Conservation (phyloP, 2,797 vertebrate genomes). For the Sebastes trivittatus region DNA sequence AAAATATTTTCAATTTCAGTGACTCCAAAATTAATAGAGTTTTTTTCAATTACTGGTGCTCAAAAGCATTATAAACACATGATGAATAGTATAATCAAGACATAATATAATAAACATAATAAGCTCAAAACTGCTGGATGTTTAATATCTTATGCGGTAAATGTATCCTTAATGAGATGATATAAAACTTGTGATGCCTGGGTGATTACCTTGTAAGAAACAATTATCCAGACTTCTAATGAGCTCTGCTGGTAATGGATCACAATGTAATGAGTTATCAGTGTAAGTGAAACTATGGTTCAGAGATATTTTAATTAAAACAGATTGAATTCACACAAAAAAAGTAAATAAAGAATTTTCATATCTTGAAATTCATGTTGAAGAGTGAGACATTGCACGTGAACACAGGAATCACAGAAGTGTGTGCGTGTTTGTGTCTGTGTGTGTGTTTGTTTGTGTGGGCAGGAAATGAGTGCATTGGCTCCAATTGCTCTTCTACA, state of each 20-base stretch:
- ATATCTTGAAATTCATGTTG: neutral
- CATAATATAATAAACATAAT: conserved; percentile 2
- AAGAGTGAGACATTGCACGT: neutral
- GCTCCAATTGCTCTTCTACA: neutral
- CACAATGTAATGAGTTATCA: neutral
- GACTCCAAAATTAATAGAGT: too few species aligned
- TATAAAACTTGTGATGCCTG: neutral
- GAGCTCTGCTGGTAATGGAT: neutral
- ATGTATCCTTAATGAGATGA: neutral
- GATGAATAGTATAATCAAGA: neutral
- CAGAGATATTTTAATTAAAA: neutral
- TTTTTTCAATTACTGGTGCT: neutral
- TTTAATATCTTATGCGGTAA: neutral
- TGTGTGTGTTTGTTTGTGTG: neutral
- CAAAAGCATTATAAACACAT: neutral
- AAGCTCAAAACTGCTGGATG: neutral
- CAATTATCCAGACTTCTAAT: neutral
- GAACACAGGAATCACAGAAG: neutral
- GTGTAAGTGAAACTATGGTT: neutral
- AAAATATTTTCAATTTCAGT: too few species aligned
- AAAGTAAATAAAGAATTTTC: neutral
- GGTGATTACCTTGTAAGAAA: conserved; percentile 2
- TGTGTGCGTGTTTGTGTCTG: neutral
- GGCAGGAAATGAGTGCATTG: conserved; percentile 1
- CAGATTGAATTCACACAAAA: neutral